These are phyloP conservation scores for Epizoanthus illoricatus DNA, from an alignment of 92 coral and sea anemone genomes.

Conservation along the genomic window DNA sequence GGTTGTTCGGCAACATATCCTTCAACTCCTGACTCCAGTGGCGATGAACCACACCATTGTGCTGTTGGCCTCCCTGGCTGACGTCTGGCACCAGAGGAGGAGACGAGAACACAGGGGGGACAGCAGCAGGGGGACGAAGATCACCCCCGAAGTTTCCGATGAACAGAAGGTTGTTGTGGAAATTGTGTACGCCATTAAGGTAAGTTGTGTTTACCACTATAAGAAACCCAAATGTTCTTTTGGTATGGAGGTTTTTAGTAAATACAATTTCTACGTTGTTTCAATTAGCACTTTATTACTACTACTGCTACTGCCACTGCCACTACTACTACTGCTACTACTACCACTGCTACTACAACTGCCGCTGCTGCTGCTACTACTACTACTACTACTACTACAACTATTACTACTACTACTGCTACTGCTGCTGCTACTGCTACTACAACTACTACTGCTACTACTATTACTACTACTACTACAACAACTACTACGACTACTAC, in stretches of 20 bases:
- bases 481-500: too few species aligned
- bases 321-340: too few species aligned
- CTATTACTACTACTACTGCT: too few species aligned
- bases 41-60: slow-evolving; percentile 96
- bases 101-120: slow-evolving; percentile 61
- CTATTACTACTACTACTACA: too few species aligned
- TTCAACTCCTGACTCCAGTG: slow-evolving; percentile 89
- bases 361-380: too few species aligned
- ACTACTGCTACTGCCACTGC: not conserved
- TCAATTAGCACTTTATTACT: not conserved
- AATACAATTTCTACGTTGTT: too few species aligned
- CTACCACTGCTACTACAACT: too few species aligned
- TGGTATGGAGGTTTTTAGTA: too few species aligned
- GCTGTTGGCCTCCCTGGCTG: slow-evolving; percentile 94
- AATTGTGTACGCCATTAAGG: slow-evolving; percentile 90
- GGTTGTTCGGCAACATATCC: slow-evolving; percentile 91
- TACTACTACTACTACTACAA: too few species aligned
- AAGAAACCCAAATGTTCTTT: not conserved
- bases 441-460: too few species aligned
- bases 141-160: slow-evolving; percentile 76
- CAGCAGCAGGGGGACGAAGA: slow-evolving; percentile 51
- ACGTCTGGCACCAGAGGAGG: slow-evolving; percentile 93
- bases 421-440: too few species aligned
- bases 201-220: slow-evolving; percentile 16
- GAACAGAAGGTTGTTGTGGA: slow-evolving; percentile 82